phyloP scores from a whole-genome alignment of 64 coral and sea anemone species.

The Stichodactyla mertensii region DNA sequence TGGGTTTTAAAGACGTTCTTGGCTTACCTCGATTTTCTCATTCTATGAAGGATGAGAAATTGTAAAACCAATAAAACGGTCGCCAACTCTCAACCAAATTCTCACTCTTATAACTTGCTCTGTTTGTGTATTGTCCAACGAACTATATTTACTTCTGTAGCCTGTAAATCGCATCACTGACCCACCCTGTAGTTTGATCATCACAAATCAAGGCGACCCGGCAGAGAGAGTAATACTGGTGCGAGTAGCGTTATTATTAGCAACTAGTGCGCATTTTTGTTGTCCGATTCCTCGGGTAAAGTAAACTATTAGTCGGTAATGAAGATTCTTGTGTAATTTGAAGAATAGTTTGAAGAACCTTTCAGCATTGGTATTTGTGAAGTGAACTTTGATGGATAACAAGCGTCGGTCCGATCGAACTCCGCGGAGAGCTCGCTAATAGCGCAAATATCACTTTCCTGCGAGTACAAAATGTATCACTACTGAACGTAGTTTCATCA shows the following conservation, averaged over 20 bases:
- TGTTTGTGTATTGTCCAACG: not conserved
- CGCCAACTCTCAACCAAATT: too few species aligned
- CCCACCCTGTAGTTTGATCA: not conserved
- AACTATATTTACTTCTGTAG: not conserved
- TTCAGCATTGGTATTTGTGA: constrained; percentile 24
- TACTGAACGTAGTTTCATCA: not conserved
- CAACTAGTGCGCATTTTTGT: not conserved
- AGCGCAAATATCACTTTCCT: not conserved
- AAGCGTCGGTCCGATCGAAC: not conserved
- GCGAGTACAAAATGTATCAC: not conserved
- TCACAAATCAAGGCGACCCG: not conserved
- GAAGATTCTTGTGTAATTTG: constrained; percentile 18
- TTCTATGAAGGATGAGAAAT: not conserved
- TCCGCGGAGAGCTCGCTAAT: not conserved
- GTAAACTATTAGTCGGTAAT: constrained; percentile 2
- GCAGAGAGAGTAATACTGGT: constrained; percentile 2
- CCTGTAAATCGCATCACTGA: not conserved
- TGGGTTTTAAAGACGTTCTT: too few species aligned
- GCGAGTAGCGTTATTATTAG: constrained; percentile 8
- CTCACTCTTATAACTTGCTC: not conserved
- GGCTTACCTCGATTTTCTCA: too few species aligned
- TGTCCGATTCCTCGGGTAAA: not conserved
- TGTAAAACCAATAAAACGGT: not conserved
- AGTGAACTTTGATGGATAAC: constrained; percentile 12
- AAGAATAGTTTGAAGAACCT: constrained; percentile 19